Conservation (phyloP, 2,113 vertebrate genomes). For the Maccullochella peelii region DNA sequence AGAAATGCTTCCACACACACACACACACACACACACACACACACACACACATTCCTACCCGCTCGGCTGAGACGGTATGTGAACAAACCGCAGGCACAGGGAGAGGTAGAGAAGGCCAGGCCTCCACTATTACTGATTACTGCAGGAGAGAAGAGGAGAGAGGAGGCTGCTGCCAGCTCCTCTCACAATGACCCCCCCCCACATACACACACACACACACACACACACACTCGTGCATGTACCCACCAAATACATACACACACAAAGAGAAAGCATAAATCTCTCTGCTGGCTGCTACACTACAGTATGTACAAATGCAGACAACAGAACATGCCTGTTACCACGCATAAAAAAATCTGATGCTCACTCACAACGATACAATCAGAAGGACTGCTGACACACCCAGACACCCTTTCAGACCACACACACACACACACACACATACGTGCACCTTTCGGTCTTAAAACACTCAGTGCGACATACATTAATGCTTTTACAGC, state of each 20-base stretch:
- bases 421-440: slow-evolving; percentile 2
- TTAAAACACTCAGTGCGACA: slow-evolving; percentile 23
- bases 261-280: slow-evolving; percentile 45
- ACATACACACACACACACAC: slow-evolving; percentile 7
- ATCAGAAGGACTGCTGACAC: slow-evolving; percentile 21
- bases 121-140: slow-evolving; percentile 81
- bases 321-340: slow-evolving; percentile 31
- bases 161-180: slow-evolving; percentile 66
- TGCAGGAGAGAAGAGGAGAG: slow-evolving; percentile 76
- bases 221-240: not conserved
- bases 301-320: slow-evolving; percentile 34
- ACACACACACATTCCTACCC: slow-evolving; percentile 75
- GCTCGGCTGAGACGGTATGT: slow-evolving; percentile 80
- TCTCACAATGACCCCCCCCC: slow-evolving; percentile 50
- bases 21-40: slow-evolving; percentile 27
- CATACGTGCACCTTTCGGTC: not conserved
- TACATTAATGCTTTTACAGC: slow-evolving; percentile 51
- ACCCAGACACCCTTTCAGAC: not conserved
- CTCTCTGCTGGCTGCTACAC: slow-evolving; percentile 31
- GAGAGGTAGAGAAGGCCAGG: slow-evolving; percentile 78
- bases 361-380: slow-evolving; percentile 29
- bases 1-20: slow-evolving; percentile 40
- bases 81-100: slow-evolving; percentile 82
- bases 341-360: not conserved
- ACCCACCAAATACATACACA: not conserved